A percentile compares a stretch with the other conserved stretches of the same genome.
Evolutionary conservation across 1,140 invertebrate genomes (phyloP).

Genomic region (Chrysopa pallens): DNA sequence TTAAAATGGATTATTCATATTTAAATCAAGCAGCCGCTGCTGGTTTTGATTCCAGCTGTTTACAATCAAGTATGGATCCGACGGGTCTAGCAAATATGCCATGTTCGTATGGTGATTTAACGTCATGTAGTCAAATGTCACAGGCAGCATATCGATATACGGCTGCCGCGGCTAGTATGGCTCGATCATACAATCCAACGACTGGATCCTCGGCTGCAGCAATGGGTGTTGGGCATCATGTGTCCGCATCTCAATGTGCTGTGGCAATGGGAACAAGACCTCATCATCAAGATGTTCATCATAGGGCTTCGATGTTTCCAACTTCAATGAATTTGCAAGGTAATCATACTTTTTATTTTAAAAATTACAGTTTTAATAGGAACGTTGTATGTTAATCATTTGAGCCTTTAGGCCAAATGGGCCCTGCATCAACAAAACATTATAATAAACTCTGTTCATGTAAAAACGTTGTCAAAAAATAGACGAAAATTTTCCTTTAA

Average conservation of each 20-base stretch:
- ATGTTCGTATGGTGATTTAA: constrained; percentile 65
- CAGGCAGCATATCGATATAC: constrained; percentile 53
- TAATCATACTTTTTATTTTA: constrained; percentile 21
- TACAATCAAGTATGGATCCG: constrained; percentile 39
- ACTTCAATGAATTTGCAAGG: constrained; percentile 43
- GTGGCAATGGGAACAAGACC: constrained; percentile 33
- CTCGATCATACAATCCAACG: constrained; percentile 24
- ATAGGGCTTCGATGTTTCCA: constrained; percentile 40
- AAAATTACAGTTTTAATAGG: no score
- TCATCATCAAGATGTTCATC: constrained; percentile 32
- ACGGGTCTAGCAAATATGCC: constrained; percentile 42
- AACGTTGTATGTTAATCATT: no score
- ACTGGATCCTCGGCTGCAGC: constrained; percentile 22
- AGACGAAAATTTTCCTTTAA: no score
- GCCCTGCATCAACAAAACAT: no score
- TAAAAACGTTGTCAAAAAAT: no score
- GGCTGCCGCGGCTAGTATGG: constrained; percentile 34
- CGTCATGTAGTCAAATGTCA: constrained; percentile 73
- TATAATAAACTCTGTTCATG: no score
- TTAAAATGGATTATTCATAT: constrained; percentile 49
- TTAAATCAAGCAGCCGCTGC: constrained; percentile 47
- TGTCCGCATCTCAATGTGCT: constrained; percentile 30
- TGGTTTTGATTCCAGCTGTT: constrained; percentile 44
- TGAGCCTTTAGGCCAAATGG: no score
- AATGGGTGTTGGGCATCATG: constrained; percentile 21